phyloP scores from a whole-genome alignment of 2,888 invertebrate species.

The Tiliacea citrago region DNA sequence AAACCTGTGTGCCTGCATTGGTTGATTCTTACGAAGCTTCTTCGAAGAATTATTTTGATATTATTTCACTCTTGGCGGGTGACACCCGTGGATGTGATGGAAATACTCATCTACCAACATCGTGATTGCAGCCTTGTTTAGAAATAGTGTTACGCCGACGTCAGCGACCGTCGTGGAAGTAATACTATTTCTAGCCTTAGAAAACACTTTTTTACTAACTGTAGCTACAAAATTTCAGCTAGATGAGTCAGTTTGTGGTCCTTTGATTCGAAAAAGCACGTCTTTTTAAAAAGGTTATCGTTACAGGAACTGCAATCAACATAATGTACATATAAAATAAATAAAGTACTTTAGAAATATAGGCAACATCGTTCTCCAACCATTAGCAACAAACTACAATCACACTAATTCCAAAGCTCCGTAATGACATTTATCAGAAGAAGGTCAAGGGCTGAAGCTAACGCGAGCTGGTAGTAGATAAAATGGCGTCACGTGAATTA shows the following conservation, averaged over 20 bases:
- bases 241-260: neutral
- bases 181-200: too few relatives aligned
- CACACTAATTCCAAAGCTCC: too few relatives aligned
- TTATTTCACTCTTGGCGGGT: neutral
- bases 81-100: neutral
- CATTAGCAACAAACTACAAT: neutral
- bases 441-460: neutral
- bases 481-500: constrained; percentile 1
- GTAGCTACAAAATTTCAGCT: neutral
- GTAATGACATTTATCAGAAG: neutral
- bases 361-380: neutral
- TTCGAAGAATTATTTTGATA: neutral
- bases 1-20: too few relatives aligned
- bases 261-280: neutral
- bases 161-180: too few relatives aligned
- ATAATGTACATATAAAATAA: neutral
- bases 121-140: neutral
- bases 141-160: too few relatives aligned
- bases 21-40: neutral
- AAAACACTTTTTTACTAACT: neutral
- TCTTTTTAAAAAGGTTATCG: neutral
- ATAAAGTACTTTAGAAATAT: neutral
- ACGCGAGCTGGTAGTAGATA: neutral
- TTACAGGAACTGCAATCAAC: neutral
- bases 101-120: neutral